phyloP scores from a whole-genome alignment of 2,113 vertebrate genomes.

The Malaclemys terrapin region DNA sequence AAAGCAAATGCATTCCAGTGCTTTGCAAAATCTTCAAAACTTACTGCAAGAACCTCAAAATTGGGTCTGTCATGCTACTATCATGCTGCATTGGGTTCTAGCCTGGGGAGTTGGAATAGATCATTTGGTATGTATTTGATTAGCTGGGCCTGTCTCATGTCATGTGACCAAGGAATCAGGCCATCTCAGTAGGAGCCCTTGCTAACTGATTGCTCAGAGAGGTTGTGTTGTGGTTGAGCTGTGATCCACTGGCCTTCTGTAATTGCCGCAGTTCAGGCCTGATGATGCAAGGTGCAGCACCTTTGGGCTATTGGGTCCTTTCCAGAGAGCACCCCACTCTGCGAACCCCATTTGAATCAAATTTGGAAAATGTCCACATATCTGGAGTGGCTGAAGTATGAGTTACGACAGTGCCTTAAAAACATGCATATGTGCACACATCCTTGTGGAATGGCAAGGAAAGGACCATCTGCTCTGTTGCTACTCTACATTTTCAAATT shows the following conservation, averaged over 20 bases:
- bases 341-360: too few species aligned
- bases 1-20: not conserved
- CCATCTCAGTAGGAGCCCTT: not conserved
- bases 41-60: not conserved
- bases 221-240: not conserved
- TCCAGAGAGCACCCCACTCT: not conserved
- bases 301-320: not conserved
- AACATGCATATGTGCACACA: not conserved
- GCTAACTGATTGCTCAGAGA: not conserved
- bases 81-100: not conserved
- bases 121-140: not conserved
- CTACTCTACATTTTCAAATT: not conserved
- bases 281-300: not conserved
- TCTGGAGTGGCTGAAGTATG: too few species aligned
- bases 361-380: too few species aligned
- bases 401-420: too few species aligned
- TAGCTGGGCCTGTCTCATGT: not conserved
- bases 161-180: not conserved
- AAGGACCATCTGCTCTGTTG: not conserved
- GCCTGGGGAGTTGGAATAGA: not conserved
- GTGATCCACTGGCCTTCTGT: not conserved
- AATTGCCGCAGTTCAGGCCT: not conserved
- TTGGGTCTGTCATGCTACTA: not conserved
- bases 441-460: not conserved
- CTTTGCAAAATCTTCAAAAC: not conserved